Evolutionary conservation across 2,797 vertebrate species (phyloP).

Genomic region (Fistularia tabacaria): DNA sequence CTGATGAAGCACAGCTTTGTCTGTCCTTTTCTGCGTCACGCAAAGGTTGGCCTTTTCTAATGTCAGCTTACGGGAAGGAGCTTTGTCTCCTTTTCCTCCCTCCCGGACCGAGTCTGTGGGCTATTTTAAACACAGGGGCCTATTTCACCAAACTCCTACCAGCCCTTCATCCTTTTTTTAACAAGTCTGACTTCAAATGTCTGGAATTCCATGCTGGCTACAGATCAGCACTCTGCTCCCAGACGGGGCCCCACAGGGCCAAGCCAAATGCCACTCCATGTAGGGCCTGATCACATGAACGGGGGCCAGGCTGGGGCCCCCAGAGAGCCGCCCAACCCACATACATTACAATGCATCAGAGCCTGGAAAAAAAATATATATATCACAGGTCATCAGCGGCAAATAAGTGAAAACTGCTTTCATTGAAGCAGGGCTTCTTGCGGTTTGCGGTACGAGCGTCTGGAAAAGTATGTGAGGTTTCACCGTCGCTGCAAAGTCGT

Average conservation of each 20-base stretch:
- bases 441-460: conserved; percentile 20
- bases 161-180: conserved; percentile 73
- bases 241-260: conserved; percentile 64
- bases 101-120: conserved; percentile 51
- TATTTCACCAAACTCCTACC: conserved; percentile 73
- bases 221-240: conserved; percentile 70
- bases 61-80: conserved; percentile 56
- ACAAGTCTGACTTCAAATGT: conserved; percentile 79
- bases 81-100: conserved; percentile 57
- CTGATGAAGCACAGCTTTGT: conserved; percentile 18
- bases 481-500: conserved; percentile 2
- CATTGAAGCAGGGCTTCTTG: conserved; percentile 12
- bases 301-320: conserved; percentile 51
- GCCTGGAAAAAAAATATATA: conserved; percentile 64
- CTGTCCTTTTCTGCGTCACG: conserved; percentile 28
- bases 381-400: conserved; percentile 56
- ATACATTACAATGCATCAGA: conserved; percentile 58
- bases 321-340: conserved; percentile 57
- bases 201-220: conserved; percentile 79
- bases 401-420: conserved; percentile 26
- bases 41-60: conserved; percentile 46
- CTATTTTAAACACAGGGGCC: conserved; percentile 70
- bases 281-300: conserved; percentile 78
- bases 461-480: conserved; percentile 29
- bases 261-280: conserved; percentile 80